Base-by-base conservation (phyloP, 2,888 invertebrate species). In the Dendrolimus pini region DNA sequence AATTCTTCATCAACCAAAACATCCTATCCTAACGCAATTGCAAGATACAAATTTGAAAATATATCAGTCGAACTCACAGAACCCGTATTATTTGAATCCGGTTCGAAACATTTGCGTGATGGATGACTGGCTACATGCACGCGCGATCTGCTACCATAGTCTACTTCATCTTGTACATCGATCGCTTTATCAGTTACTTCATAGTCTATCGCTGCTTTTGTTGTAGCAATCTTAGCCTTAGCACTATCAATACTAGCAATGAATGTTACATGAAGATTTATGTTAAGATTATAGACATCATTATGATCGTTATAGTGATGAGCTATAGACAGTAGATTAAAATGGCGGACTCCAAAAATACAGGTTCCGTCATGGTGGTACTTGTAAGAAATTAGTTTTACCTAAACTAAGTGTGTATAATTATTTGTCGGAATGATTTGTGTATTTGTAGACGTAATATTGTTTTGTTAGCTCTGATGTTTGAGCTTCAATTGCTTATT, bases 281-380 rank as follows among this genome's bases (percentile, higher is more conserved):
- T 47, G 7, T 1, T 10, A 10, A 47, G 9, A 9, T 47, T 47
- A 47, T 30, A 30, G 30, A 47, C 47, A 47, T 9, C 47, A 47
- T 47, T 65, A 65, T 71, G 67, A 67, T 77, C 69, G 73, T 78
- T 80, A 76, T 71, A 73, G 74, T 80, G 79, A 81, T 77, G 79
- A 80, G 73, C 75, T 80, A 80, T 82, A 80, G 78, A 80, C 79
- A 82, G 81, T 83, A 83, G 80, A 83, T 78, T 80, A 84, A 85
- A 84, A 87, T 85, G 86, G 84, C 83, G 82, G 82, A 73, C 79
- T 77, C 74, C 83, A 75, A 82, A 88, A 85, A 88, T 86, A 86
- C 88, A 78, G 85, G 85, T 85, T 86, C 74, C 70, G 67, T 76
- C 75, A 76, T 78, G 74, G 77, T 75, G 75, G 74, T 77, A 77